Percentiles rank a stretch among this genome's conserved stretches.
Conservation (phyloP, 2,113 vertebrate genomes). For the Halcyon malimbica region DNA sequence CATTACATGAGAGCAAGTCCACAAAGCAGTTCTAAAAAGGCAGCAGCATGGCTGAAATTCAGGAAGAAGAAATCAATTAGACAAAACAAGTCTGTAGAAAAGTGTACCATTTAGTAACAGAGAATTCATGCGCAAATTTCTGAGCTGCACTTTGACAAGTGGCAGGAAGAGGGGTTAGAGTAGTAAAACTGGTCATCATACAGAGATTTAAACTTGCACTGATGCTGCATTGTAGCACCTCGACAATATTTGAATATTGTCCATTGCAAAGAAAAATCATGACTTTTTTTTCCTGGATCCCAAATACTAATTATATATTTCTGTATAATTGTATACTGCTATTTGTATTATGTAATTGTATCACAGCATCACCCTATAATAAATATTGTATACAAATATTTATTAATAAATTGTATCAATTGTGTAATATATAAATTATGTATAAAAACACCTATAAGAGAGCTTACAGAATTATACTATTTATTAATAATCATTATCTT, state of each 20-base stretch:
- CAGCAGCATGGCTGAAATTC: neutral
- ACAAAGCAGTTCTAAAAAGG: neutral
- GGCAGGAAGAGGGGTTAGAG: neutral
- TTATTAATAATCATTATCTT: neutral
- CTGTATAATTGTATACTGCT: neutral
- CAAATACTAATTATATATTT: neutral
- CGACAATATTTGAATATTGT: neutral
- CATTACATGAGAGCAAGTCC: neutral
- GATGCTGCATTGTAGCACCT: too few species aligned
- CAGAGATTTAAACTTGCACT: too few species aligned
- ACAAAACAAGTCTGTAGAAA: neutral
- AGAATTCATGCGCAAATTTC: neutral
- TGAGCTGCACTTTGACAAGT: neutral
- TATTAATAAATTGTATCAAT: too few species aligned
- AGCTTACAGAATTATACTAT: too few species aligned
- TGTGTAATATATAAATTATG: neutral
- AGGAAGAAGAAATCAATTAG: neutral
- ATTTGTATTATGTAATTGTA: neutral
- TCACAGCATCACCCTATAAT: neutral
- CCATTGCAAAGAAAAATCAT: neutral
- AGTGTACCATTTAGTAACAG: neutral
- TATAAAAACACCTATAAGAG: neutral
- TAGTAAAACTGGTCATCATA: too few species aligned
- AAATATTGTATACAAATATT: neutral
- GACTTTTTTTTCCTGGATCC: neutral